These are phyloP conservation scores for Sterna hirundo DNA, from an alignment of 2,113 vertebrate species.

Conservation along the genomic window DNA sequence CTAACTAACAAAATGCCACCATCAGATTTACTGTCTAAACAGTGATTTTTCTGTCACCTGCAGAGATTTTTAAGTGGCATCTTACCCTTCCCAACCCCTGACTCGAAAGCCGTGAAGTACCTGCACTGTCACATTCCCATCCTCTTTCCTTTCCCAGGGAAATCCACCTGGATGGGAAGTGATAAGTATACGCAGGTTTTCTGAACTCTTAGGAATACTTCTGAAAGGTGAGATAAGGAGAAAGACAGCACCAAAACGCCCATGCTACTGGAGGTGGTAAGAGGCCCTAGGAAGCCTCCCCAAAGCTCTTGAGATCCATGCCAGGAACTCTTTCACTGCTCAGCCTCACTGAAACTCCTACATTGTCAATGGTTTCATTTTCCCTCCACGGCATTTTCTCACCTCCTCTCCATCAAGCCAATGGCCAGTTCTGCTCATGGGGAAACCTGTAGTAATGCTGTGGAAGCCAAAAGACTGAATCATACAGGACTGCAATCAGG, in stretches of 20 bases:
- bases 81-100: background rate
- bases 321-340: background rate
- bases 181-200: background rate
- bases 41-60: background rate
- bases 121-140: background rate
- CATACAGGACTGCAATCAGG: background rate
- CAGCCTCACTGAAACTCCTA: background rate
- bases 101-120: background rate
- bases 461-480: background rate
- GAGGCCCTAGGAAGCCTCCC: background rate
- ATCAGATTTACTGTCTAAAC: background rate
- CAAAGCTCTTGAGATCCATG: background rate
- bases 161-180: background rate
- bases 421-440: background rate
- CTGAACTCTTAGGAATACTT: background rate
- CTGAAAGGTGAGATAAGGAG: background rate
- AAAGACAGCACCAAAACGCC: background rate
- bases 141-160: background rate
- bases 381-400: background rate
- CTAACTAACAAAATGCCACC: background rate
- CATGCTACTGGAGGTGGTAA: background rate
- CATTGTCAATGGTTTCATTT: background rate
- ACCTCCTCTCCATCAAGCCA: background rate
- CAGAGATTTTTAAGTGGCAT: background rate
- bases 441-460: background rate